Evolutionary conservation across 2,113 vertebrate species (phyloP).

Genomic region (Pipa parva): DNA sequence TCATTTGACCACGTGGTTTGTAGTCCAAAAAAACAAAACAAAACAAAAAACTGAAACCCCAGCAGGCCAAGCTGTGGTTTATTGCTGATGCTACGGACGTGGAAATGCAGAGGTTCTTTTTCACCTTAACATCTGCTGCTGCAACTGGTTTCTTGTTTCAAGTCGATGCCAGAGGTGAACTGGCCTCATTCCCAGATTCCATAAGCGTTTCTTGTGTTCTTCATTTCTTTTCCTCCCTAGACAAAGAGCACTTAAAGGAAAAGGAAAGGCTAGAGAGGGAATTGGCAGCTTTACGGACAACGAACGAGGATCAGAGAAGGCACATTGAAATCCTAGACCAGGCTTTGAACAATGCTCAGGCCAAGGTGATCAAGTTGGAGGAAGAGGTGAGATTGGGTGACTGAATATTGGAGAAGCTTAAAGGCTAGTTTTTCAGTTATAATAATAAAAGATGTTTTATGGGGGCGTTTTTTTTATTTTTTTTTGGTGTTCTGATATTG

Average conservation of each 20-base stretch:
- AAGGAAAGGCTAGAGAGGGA: constrained; percentile 77
- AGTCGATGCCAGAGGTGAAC: constrained; percentile 39
- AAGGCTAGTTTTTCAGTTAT: too few species aligned
- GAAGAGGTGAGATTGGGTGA: constrained; percentile 67
- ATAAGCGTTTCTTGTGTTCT: constrained; percentile 44
- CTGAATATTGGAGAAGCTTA: too few species aligned
- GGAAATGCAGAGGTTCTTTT: constrained; percentile 10
- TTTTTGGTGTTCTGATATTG: too few species aligned
- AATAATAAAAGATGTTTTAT: too few species aligned
- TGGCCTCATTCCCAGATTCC: not conserved
- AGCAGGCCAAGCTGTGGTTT: not conserved
- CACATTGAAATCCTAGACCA: constrained; percentile 79
- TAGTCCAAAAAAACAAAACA: too few species aligned
- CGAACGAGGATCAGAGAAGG: constrained; percentile 72
- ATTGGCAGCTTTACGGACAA: constrained; percentile 62
- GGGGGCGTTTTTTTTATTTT: too few species aligned
- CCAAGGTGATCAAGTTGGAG: constrained; percentile 75
- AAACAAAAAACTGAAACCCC: not conserved
- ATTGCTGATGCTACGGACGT: not conserved
- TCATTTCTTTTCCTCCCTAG: constrained; percentile 54
- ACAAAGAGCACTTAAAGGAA: constrained; percentile 72
- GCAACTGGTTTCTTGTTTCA: constrained; percentile 6
- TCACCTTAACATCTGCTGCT: not conserved
- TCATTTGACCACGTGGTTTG: rapidly evolving
- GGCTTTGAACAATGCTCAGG: constrained; percentile 73